phyloP scores from a whole-genome alignment of 2,888 invertebrate genomes.

The Polymixis flavicincta region DNA sequence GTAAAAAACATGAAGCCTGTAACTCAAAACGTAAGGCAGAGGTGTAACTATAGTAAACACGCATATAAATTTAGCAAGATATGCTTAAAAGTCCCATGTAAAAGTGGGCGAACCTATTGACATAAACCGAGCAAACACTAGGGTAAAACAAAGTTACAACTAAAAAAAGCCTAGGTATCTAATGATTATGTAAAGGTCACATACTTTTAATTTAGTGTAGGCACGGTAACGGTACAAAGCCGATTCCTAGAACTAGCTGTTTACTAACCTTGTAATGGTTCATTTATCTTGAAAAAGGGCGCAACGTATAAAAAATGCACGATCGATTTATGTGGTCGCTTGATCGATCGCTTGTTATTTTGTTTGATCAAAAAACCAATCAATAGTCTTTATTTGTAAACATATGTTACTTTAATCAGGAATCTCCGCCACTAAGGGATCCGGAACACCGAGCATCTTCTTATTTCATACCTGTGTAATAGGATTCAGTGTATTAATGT shows the following conservation, averaged over 20 bases:
- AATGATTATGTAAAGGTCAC: not conserved
- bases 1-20: too few relatives aligned
- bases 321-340: conserved; percentile 29
- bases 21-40: not conserved
- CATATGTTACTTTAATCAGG: too few relatives aligned
- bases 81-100: not conserved
- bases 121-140: not conserved
- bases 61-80: not conserved
- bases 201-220: not conserved
- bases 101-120: not conserved
- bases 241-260: conserved; percentile 17
- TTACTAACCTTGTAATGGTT: conserved; percentile 37
- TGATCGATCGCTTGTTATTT: conserved; percentile 28
- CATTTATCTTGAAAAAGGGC: conserved; percentile 18
- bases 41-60: not conserved
- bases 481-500: too few relatives aligned
- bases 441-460: too few relatives aligned
- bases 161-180: not conserved
- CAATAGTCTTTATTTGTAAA: too few relatives aligned
- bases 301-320: conserved; percentile 31
- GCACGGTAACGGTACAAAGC: not conserved
- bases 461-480: too few relatives aligned
- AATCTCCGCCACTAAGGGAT: too few relatives aligned
- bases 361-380: too few relatives aligned
- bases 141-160: not conserved